These are phyloP conservation scores for Thinocorus orbignyianus DNA, from an alignment of 2,113 vertebrate genomes.

Conservation along the genomic window DNA sequence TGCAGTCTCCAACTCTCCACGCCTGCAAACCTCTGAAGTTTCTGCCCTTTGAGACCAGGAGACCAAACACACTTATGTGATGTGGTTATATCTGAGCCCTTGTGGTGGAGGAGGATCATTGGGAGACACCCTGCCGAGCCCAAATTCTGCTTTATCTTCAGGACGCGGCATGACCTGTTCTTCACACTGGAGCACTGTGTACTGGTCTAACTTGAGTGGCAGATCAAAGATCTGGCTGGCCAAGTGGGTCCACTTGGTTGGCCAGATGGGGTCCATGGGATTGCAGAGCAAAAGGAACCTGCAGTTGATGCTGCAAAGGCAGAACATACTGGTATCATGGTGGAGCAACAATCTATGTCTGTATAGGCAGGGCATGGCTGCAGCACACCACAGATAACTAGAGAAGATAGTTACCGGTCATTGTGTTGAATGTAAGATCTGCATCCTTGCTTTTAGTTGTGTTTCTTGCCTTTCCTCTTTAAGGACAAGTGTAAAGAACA, in stretches of 20 bases:
- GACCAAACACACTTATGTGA: neutral
- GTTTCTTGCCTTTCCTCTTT: neutral
- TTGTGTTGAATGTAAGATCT: neutral
- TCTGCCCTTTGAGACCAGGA: neutral
- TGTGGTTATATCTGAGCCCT: neutral
- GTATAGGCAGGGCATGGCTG: neutral
- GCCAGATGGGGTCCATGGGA: neutral
- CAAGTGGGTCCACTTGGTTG: neutral
- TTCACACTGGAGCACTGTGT: fast-evolving
- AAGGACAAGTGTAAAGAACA: neutral
- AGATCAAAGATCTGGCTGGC: neutral
- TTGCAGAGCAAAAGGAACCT: neutral
- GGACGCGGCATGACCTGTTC: neutral
- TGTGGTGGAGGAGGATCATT: neutral
- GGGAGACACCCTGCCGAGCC: neutral
- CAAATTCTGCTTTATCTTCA: neutral
- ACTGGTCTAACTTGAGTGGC: neutral
- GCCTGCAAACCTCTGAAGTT: neutral
- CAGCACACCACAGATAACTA: neutral
- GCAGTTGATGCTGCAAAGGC: neutral
- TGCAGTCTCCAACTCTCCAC: neutral
- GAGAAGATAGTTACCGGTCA: neutral
- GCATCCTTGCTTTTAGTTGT: neutral
- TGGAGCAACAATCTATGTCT: no score
- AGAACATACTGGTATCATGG: neutral